These are phyloP conservation scores for Trididemnum clinides DNA, from an alignment of 23 tunicate genomes.

Conservation along the genomic window DNA sequence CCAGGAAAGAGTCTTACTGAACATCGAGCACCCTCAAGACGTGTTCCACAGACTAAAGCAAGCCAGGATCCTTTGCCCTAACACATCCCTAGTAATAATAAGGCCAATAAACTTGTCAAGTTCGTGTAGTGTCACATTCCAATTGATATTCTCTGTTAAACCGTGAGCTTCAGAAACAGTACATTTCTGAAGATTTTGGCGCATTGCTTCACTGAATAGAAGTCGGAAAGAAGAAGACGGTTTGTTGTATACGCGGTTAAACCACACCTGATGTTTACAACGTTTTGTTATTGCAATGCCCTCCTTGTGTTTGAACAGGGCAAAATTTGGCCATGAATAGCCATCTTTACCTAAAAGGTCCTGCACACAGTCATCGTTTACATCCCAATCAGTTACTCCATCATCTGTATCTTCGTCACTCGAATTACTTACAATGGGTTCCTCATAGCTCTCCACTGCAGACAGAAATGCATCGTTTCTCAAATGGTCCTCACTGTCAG, in stretches of 20 bases:
- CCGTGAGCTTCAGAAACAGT: too few relatives aligned
- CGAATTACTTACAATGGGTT: not conserved
- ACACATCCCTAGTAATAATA: too few relatives aligned
- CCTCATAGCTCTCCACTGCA: conserved; percentile 26
- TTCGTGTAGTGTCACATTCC: conserved; percentile 18
- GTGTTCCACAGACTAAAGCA: too few relatives aligned
- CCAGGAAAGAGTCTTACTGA: not conserved
- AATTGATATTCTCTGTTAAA: not conserved
- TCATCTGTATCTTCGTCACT: not conserved
- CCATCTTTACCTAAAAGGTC: conserved; percentile 1
- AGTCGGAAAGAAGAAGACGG: conserved; percentile 1
- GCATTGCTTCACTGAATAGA: conserved; percentile 9
- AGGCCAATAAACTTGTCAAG: conserved; percentile 9
- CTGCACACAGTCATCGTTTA: conserved; percentile 4
- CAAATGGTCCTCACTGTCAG: conserved; percentile 25
- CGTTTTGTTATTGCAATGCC: conserved; percentile 10
- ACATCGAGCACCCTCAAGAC: too few relatives aligned
- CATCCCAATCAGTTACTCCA: not conserved
- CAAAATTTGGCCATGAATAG: not conserved
- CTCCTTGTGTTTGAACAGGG: not conserved
- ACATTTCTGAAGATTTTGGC: conserved; percentile 5
- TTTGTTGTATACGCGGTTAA: not conserved
- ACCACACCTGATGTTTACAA: conserved; percentile 9
- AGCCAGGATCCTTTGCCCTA: not conserved
- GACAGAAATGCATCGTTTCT: conserved; percentile 1